Evolutionary conservation across 2,797 vertebrate species (phyloP).

Genomic region (Rachycentron canadum): DNA sequence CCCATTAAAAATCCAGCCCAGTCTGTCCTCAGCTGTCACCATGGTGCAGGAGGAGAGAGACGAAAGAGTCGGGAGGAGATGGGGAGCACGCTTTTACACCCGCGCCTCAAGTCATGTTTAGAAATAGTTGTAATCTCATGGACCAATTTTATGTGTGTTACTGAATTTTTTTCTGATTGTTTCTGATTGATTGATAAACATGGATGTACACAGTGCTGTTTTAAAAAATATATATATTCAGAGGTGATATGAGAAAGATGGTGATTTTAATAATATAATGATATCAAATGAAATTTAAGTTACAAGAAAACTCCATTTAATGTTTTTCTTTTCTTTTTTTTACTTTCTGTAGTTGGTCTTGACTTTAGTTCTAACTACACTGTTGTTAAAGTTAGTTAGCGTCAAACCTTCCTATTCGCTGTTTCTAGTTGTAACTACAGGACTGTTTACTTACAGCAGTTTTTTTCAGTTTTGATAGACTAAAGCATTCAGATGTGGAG

Average conservation of each 20-base stretch:
- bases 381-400: not conserved
- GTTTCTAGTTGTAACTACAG: not conserved
- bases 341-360: no score
- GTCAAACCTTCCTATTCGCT: not conserved
- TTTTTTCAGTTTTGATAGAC: no score
- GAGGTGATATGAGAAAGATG: no score
- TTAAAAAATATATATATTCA: no score
- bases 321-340: no score
- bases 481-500: no score
- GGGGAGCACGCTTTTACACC: not conserved
- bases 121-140: not conserved
- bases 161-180: no score
- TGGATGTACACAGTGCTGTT: not conserved
- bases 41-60: not conserved
- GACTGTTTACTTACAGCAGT: not conserved
- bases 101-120: not conserved
- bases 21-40: not conserved
- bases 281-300: no score
- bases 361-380: not conserved
- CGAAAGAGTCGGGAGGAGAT: not conserved
- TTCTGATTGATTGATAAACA: no score
- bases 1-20: not conserved
- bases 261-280: no score
- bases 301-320: no score
- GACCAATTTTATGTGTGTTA: no score